Percentiles rank a stretch among this genome's conserved stretches.
Evolutionary conservation across 2,113 vertebrate species (phyloP).

Genomic region (Martes martes): DNA sequence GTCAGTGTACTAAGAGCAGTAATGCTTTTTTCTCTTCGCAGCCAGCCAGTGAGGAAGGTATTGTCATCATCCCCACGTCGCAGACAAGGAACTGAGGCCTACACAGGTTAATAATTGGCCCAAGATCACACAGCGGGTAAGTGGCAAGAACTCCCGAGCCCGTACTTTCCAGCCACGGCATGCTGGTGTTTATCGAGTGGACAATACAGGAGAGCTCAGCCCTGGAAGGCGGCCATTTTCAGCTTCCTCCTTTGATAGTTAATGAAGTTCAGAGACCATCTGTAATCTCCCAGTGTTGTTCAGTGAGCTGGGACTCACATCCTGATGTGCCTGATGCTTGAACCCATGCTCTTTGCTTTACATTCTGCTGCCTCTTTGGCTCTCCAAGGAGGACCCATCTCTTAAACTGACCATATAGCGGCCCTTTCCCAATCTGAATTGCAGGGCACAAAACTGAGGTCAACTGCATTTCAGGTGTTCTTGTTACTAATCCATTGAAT

Average conservation of each 20-base stretch:
- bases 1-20: not conserved
- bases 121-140: not conserved
- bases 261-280: not conserved
- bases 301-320: not conserved
- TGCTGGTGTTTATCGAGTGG: not conserved
- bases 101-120: not conserved
- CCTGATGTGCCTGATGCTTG: not conserved
- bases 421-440: not conserved
- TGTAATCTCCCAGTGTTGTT: not conserved
- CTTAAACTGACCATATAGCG: not conserved
- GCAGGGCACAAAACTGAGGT: not conserved
- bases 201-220: not conserved
- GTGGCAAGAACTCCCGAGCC: not conserved
- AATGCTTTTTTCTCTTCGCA: not conserved
- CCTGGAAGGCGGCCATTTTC: not conserved
- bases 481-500: not conserved
- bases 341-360: not conserved
- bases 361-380: not conserved
- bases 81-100: not conserved
- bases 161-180: not conserved
- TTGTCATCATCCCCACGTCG: not conserved
- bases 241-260: not conserved
- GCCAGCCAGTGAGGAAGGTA: not conserved
- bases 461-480: not conserved
- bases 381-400: not conserved